phyloP scores from a whole-genome alignment of 2,113 vertebrate species.

The Platichthys stellatus region DNA sequence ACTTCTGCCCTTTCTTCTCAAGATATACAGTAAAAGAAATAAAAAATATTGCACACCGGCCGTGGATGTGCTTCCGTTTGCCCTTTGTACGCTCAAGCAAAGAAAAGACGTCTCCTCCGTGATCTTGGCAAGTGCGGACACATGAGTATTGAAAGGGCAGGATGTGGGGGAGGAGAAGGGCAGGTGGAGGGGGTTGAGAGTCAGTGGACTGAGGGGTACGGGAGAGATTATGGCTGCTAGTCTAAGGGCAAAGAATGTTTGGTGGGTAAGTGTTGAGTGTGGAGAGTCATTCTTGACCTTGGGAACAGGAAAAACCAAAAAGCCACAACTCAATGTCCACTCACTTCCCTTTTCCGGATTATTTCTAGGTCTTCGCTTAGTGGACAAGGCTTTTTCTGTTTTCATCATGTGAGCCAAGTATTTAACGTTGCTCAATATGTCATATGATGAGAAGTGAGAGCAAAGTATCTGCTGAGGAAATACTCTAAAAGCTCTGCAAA shows the following conservation, averaged over 20 bases:
- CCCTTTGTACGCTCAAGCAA: slow-evolving; percentile 28
- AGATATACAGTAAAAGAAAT: slow-evolving; percentile 32
- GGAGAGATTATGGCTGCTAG: neutral
- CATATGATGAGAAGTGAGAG: neutral
- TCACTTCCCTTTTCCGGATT: neutral
- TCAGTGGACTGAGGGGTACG: neutral
- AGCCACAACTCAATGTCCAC: too few species aligned
- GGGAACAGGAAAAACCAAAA: neutral
- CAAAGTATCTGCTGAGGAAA: neutral
- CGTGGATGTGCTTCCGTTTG: slow-evolving; percentile 31
- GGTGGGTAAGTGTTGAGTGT: neutral
- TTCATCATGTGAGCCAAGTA: neutral
- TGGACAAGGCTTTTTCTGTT: neutral
- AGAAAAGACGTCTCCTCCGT: too few species aligned
- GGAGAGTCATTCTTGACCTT: slow-evolving; percentile 4
- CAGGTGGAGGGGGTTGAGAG: neutral
- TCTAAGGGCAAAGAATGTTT: neutral
- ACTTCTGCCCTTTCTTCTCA: slow-evolving; percentile 36
- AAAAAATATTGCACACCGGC: slow-evolving; percentile 43
- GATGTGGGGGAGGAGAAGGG: slow-evolving; percentile 1
- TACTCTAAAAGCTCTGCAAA: neutral
- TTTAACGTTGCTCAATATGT: neutral
- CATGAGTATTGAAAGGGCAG: neutral
- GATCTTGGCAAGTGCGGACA: slow-evolving; percentile 20
- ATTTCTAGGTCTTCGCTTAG: neutral